Evolutionary conservation across 1,140 invertebrate genomes (phyloP).

Genomic region (Caenorhabditis tropicalis): DNA sequence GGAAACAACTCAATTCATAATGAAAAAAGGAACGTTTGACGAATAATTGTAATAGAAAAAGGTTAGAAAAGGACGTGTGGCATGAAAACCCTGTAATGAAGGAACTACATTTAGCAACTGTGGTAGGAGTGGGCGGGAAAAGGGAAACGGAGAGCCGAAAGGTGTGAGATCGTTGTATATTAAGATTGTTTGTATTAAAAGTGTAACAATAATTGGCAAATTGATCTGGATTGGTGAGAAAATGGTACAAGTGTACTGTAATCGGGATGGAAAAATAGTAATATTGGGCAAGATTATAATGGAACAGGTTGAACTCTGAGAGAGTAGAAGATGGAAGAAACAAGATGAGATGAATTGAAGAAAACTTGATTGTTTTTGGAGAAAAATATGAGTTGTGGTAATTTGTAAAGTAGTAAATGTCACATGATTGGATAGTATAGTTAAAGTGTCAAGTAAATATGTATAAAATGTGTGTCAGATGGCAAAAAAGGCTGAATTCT

Average conservation of each 20-base stretch:
- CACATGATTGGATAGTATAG: not conserved
- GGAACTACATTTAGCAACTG: too few relatives aligned
- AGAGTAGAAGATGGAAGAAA: not conserved
- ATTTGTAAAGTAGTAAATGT: not conserved
- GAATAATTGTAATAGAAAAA: conserved; percentile 14
- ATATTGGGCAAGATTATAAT: conserved; percentile 1
- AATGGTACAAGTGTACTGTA: not conserved
- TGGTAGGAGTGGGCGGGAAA: not conserved
- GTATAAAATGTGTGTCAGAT: too few relatives aligned
- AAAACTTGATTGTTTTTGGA: not conserved
- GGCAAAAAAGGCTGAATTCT: too few relatives aligned
- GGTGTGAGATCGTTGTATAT: not conserved
- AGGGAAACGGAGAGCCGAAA: too few relatives aligned
- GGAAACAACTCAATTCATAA: not conserved
- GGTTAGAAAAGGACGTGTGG: not conserved
- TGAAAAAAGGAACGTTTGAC: not conserved
- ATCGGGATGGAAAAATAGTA: not conserved
- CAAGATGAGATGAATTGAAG: too few relatives aligned
- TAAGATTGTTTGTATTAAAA: not conserved
- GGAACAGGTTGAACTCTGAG: not conserved
- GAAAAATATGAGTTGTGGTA: not conserved
- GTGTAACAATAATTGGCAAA: too few relatives aligned
- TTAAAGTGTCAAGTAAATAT: not conserved
- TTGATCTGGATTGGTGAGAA: not conserved
- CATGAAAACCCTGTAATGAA: not conserved